These are phyloP conservation scores for Danio aesculapii DNA, from an alignment of 2,797 vertebrate species.

Conservation along the genomic window DNA sequence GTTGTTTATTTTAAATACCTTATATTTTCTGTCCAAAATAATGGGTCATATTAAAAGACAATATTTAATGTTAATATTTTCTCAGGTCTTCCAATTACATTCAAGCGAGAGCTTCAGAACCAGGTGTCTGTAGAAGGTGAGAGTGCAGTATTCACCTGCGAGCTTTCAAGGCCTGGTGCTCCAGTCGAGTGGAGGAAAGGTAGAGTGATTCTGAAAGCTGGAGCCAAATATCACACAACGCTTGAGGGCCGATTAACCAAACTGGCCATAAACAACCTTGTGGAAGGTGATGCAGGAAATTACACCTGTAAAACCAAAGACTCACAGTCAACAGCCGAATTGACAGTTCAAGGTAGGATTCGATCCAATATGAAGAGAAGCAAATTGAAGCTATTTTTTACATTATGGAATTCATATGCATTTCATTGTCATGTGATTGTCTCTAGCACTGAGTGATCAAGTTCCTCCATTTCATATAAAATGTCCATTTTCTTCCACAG, in stretches of 20 bases:
- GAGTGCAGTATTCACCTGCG: conserved; percentile 75
- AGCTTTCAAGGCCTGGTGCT: conserved; percentile 73
- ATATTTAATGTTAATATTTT: conserved; percentile 1
- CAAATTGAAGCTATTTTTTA: neutral
- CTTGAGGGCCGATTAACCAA: conserved; percentile 64
- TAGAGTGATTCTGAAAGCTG: conserved; percentile 62
- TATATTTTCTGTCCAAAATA: neutral
- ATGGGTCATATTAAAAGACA: neutral
- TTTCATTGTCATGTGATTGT: conserved; percentile 35
- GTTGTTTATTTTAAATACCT: neutral
- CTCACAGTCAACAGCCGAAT: conserved; percentile 69
- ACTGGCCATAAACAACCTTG: conserved; percentile 70
- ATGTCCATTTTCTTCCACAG: conserved; percentile 23
- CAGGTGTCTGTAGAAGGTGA: conserved; percentile 74
- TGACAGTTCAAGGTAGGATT: conserved; percentile 77
- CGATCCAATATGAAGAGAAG: neutral
- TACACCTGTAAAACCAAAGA: conserved; percentile 77
- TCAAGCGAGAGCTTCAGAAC: conserved; percentile 74
- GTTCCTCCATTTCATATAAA: conserved; percentile 10
- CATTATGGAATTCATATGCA: neutral
- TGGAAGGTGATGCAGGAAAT: conserved; percentile 72
- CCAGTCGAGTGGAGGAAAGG: conserved; percentile 81
- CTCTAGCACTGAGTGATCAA: neutral
- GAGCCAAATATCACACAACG: conserved; percentile 55
- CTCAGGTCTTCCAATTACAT: conserved; percentile 61